phyloP scores from a whole-genome alignment of 2,797 vertebrate species.

The Calcarius lapponicus region DNA sequence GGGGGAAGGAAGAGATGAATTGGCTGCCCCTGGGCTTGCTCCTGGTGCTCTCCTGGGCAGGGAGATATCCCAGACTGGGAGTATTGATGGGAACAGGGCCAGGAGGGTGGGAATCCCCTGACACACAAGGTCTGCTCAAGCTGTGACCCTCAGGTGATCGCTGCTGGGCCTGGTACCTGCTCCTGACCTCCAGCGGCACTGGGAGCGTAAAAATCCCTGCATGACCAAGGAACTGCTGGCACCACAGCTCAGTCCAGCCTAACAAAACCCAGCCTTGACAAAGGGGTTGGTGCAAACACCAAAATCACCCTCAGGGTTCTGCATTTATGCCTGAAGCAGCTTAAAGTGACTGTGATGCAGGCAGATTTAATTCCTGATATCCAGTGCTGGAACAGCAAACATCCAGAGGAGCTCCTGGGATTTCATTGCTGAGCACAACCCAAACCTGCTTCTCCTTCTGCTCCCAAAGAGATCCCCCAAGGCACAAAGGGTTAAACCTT shows the following conservation, averaged over 20 bases:
- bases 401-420: not conserved
- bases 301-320: not conserved
- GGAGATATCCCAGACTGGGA: not conserved
- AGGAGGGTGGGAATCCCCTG: not conserved
- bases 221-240: accelerated
- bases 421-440: not conserved
- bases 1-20: not conserved
- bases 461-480: not conserved
- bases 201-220: not conserved
- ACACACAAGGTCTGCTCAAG: not conserved
- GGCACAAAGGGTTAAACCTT: slow-evolving; percentile 5
- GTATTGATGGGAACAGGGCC: not conserved
- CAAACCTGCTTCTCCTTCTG: not conserved
- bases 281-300: not conserved
- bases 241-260: not conserved
- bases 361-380: slow-evolving; percentile 9
- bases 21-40: not conserved
- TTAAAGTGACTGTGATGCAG: not conserved
- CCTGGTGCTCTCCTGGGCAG: not conserved
- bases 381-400: not conserved
- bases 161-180: not conserved
- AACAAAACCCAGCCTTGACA: not conserved
- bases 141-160: not conserved
- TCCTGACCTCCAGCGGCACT: accelerated
- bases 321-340: not conserved